A percentile compares a stretch with the other conserved stretches of the same genome.
phyloP scores from a whole-genome alignment of 2,113 vertebrate species.

The Geococcyx californianus region DNA sequence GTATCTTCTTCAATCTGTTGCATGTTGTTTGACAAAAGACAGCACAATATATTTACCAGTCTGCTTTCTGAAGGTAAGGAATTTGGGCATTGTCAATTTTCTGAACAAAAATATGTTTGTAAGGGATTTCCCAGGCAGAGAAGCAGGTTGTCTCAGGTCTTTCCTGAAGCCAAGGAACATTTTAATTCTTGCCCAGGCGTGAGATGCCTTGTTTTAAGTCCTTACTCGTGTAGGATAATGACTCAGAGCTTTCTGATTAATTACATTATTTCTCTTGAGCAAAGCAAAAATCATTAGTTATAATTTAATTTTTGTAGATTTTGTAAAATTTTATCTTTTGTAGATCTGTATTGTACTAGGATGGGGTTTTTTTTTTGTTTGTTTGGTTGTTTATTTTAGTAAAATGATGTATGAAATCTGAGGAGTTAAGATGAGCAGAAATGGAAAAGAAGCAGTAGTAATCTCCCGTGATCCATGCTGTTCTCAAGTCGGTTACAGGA shows the following conservation, averaged over 20 bases:
- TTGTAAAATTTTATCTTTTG: too few species aligned
- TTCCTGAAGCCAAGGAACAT: not conserved
- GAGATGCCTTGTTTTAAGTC: not conserved
- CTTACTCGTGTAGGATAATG: not conserved
- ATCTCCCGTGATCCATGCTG: not conserved
- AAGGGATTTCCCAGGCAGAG: too few species aligned
- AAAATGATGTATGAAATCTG: not conserved
- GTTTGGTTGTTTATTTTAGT: not conserved
- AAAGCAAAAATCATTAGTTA: not conserved
- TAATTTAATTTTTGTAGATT: not conserved
- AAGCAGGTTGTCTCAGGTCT: too few species aligned
- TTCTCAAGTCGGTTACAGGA: not conserved
- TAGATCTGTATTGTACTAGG: not conserved
- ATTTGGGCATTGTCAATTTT: too few species aligned
- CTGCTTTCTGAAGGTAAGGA: too few species aligned
- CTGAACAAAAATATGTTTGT: too few species aligned
- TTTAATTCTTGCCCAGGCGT: not conserved
- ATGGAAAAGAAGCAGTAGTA: not conserved
- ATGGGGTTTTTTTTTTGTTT: not conserved
- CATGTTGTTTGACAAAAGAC: too few species aligned
- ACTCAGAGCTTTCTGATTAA: not conserved
- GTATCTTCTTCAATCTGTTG: too few species aligned
- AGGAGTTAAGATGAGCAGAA: not conserved
- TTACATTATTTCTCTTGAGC: not conserved
- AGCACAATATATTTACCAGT: too few species aligned